Evolutionary conservation across 2,113 vertebrate genomes (phyloP), one percentile per base, ranked within the genome.

Genomic region (Brachypteracias leptosomus): DNA sequence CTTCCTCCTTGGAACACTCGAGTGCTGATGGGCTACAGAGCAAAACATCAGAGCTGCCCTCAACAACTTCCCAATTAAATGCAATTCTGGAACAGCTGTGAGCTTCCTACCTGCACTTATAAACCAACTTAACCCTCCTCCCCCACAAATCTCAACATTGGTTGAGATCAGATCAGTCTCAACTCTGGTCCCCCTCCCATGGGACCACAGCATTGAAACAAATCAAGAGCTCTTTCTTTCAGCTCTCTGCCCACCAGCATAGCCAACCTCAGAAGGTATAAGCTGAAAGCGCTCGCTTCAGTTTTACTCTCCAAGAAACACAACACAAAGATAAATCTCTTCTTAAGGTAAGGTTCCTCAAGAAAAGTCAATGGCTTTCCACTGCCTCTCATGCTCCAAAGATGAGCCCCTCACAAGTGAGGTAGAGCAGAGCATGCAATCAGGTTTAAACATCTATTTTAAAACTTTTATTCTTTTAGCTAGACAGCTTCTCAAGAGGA

Each of bases 381-480:
- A 17, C 2, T 9, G 14, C 5, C 47, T 25, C 61, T 40, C 54
- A 31, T 0, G 0, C 29, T 47, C 31, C 76, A 40, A 73, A 74
- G 47, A 16, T 2, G 0, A 77, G 35, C 25, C 16, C 0, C 0
- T 11, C 0, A 0, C n/a, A 71, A 20, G 58, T 3, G 1, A 66
- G 18, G 42, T 61, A n/a, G 5, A 49, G n/a, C 16, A 76, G 14
- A 76, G 29, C 18, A 66, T 2, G n/a, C 33, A 29, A 29, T 58
- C 62, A 1, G 0, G 5, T 44, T 62, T 54, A 89, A 88, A 62
- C 16, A 89, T 1, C 17, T 71, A 24, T 33, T 92, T 86, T 71
- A 36, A 42, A 70, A 49, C 11, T 54, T 82, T 5, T 12, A 47
- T 16, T 72, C 29, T 63, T 84, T 67, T 47, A 68, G 33, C 24